These are phyloP conservation scores for Phortica okadai DNA, from an alignment of 2,888 invertebrate genomes.

Conservation along the genomic window DNA sequence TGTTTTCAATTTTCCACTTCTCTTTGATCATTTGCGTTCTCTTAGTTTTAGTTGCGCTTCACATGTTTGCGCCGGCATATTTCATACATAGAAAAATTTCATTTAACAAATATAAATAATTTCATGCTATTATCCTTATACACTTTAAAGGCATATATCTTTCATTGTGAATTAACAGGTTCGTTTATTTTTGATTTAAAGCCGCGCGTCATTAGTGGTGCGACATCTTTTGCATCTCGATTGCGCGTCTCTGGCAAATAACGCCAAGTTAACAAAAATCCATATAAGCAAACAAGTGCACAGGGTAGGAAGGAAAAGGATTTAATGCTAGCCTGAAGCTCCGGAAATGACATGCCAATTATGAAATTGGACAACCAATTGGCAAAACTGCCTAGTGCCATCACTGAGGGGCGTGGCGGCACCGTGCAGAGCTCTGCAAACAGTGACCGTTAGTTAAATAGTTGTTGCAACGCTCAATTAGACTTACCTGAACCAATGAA, in stretches of 20 bases:
- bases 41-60: not conserved
- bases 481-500: slow-evolving; percentile 85
- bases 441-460: not conserved
- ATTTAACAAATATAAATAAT: too few species aligned
- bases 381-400: slow-evolving; percentile 88
- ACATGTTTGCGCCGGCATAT: too few species aligned
- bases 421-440: slow-evolving; percentile 85
- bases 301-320: slow-evolving; percentile 85
- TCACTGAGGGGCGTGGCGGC: slow-evolving; percentile 85
- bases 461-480: not conserved
- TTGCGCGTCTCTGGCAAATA: slow-evolving; percentile 64
- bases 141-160: not conserved
- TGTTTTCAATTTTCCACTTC: not conserved
- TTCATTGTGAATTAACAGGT: slow-evolving; percentile 16
- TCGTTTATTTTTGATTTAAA: slow-evolving; percentile 76
- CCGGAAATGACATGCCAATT: slow-evolving; percentile 86
- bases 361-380: slow-evolving; percentile 93
- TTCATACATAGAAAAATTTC: too few species aligned
- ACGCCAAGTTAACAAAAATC: slow-evolving; percentile 52
- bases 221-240: slow-evolving; percentile 53
- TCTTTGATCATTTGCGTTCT: not conserved
- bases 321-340: slow-evolving; percentile 79
- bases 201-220: slow-evolving; percentile 76
- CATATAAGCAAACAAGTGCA: slow-evolving; percentile 71
- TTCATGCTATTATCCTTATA: too few species aligned